A percentile compares a stretch with the other conserved stretches of the same genome.
Evolutionary conservation across 1,140 invertebrate species (phyloP).

Genomic region (Drosophila jambulina): DNA sequence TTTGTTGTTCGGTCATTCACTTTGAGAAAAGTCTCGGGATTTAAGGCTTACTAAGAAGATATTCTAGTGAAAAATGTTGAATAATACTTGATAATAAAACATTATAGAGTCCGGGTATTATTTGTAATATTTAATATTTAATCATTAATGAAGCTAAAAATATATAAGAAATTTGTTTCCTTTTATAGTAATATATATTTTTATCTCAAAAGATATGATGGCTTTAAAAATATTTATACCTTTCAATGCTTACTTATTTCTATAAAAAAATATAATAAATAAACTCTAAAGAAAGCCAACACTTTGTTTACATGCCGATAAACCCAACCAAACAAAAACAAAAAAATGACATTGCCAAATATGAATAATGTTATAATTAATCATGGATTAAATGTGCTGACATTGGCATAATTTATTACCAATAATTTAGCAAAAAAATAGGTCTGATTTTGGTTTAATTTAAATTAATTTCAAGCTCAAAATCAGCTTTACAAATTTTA

Average conservation of each 20-base stretch:
- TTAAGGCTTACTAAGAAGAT: neutral
- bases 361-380: constrained; percentile 8
- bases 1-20: neutral
- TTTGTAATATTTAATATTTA: too few species aligned
- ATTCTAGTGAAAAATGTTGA: neutral
- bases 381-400: neutral
- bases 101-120: too few species aligned
- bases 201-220: neutral
- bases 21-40: neutral
- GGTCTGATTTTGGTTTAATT: neutral
- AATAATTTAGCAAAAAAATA: neutral
- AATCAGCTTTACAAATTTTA: neutral
- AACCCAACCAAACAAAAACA: neutral
- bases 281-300: neutral
- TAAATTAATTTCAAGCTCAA: neutral
- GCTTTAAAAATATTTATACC: neutral
- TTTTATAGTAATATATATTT: neutral
- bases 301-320: constrained; percentile 7
- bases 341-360: neutral
- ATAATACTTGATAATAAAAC: neutral
- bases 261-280: neutral
- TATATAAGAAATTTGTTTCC: too few species aligned
- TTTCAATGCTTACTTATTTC: neutral
- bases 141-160: too few species aligned
- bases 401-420: neutral